Conservation (phyloP, 2,888 invertebrate species). For the Tuberolachnus salignus region DNA sequence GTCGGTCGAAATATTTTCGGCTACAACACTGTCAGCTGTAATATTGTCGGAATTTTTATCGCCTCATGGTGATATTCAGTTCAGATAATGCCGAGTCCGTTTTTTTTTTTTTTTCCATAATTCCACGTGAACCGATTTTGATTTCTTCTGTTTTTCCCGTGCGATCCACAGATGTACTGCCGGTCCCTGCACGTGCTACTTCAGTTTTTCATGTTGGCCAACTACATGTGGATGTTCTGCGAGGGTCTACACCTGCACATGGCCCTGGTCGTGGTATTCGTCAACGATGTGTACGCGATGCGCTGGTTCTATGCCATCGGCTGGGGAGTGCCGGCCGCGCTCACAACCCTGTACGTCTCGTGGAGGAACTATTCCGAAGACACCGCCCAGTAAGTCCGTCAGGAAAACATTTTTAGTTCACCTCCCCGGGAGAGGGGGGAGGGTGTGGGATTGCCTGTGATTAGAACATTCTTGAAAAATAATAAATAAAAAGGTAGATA, state of each 20-base stretch:
- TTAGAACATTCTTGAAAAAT: too few species aligned
- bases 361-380: conserved; percentile 68
- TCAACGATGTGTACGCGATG: conserved; percentile 83
- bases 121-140: neutral
- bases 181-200: conserved; percentile 79
- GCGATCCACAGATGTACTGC: conserved; percentile 72
- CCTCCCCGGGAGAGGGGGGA: too few species aligned
- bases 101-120: too few species aligned
- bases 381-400: conserved; percentile 66
- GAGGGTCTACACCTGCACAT: conserved; percentile 94
- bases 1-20: too few species aligned
- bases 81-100: too few species aligned
- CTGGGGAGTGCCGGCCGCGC: conserved; percentile 79
- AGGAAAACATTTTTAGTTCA: neutral
- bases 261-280: conserved; percentile 87
- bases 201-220: conserved; percentile 87
- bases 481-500: too few species aligned
- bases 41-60: too few species aligned
- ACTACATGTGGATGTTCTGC: conserved; percentile 97
- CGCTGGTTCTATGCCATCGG: conserved; percentile 83
- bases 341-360: conserved; percentile 71
- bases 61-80: too few species aligned
- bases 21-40: too few species aligned
- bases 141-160: neutral
- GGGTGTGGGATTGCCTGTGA: too few species aligned